Evolutionary conservation across 2,797 vertebrate species (phyloP).

Genomic region (Pterois miles): DNA sequence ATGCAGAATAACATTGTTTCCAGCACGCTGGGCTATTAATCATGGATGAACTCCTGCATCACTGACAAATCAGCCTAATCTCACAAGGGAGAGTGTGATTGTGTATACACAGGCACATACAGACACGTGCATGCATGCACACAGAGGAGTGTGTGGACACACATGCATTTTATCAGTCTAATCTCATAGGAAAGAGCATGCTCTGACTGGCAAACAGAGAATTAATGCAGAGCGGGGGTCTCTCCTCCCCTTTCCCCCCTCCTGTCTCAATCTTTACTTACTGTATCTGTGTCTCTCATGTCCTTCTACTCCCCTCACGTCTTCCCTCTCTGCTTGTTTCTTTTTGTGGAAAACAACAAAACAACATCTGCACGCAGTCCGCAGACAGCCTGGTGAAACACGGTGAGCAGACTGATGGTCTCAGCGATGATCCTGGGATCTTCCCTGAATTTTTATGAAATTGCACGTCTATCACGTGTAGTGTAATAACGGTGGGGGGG

Average conservation of each 20-base stretch:
- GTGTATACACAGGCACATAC: conserved; percentile 51
- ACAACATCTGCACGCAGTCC: conserved; percentile 56
- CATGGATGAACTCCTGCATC: conserved; percentile 87
- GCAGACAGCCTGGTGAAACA: conserved; percentile 33
- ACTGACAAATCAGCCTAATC: conserved; percentile 86
- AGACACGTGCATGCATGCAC: conserved; percentile 10
- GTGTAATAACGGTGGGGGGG: background rate
- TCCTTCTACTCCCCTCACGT: conserved; percentile 53
- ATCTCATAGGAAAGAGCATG: conserved; percentile 80
- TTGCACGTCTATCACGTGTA: background rate
- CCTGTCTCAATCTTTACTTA: conserved; percentile 66
- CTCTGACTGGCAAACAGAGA: conserved; percentile 80
- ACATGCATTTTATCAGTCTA: conserved; percentile 74
- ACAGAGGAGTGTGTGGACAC: conserved; percentile 54
- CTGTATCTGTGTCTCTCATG: conserved; percentile 65
- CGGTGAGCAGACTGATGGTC: conserved; percentile 29
- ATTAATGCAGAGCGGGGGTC: conserved; percentile 78
- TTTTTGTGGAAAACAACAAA: conserved; percentile 60
- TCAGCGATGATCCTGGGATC: conserved; percentile 18
- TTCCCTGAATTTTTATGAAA: conserved; percentile 10
- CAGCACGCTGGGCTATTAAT: conserved; percentile 83
- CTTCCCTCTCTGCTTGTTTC: conserved; percentile 30
- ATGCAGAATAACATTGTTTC: conserved; percentile 84
- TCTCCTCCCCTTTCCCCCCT: conserved; percentile 54
- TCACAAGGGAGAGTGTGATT: conserved; percentile 72